Evolutionary conservation across 1,140 invertebrate species (phyloP), one percentile per base, ranked within the genome.

Genomic region (Drosophila repletoides): DNA sequence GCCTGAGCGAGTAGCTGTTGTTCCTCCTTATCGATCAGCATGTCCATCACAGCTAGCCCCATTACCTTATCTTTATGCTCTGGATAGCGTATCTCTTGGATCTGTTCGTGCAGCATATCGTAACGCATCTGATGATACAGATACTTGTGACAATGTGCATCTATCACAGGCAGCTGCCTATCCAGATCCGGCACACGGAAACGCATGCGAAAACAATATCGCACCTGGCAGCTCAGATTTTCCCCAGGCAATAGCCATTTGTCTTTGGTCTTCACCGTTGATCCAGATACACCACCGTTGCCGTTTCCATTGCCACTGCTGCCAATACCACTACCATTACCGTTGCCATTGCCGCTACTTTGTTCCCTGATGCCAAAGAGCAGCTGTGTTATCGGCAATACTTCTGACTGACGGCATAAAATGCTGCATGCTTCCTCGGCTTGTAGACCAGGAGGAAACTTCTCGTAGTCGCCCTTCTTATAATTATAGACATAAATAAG

Each of bases 21-120:
- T 84, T 97, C 95, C 90, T 95, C 95, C 55, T 93, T 92, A 7
- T 94, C 94, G 68, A 93, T 93, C 83, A 93, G 95, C 95, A 97
- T 97, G 89, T 97, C 96, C 55, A 94, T 93, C 28, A 97, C 95
- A 5, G 95, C 95, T 28, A 98, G 91, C 0, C 96, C 96, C 36
- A 97, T 91, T 0, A 96, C 91, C 91, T 96, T 94, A 40, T 93
- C 91, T 88, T 95, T 95, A 66, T 94, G 93, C 60, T 94, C 93
- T 26, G 95, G 94, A 91, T 95, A 95, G 55, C 93, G 92, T 48
- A 96, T 94, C 86, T 96, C 95, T 12, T 93, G 91, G 64, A 98
- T 94, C 80, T 94, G 94, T 76, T 94, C 95, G 34, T 95, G 92
- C 28, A 96, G 91, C 10, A 97, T 93, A 92, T 97, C 96, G 80